Conservation (phyloP, 1,140 invertebrate species). For the Oscheius sp. region DNA sequence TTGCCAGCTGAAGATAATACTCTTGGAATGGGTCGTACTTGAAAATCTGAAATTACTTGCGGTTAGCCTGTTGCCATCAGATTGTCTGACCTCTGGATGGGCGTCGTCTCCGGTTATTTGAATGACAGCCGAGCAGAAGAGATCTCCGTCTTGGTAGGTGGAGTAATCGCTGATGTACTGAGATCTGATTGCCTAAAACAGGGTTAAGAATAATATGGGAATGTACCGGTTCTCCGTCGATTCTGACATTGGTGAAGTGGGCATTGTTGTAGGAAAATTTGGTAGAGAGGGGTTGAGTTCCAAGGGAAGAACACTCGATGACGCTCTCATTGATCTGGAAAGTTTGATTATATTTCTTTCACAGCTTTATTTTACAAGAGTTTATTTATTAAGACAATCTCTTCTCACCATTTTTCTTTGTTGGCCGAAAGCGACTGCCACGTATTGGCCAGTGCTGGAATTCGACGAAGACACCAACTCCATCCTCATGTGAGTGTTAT, state of each 20-base stretch:
- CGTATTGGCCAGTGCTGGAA: neutral
- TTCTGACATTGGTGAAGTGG: neutral
- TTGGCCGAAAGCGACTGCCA: neutral
- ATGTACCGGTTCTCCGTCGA: neutral
- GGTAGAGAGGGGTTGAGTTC: neutral
- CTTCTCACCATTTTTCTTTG: neutral
- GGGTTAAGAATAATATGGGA: too few species aligned
- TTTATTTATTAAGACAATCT: too few species aligned
- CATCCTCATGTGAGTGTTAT: neutral
- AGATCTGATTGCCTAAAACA: neutral
- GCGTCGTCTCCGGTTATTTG: neutral
- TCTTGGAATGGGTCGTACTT: neutral
- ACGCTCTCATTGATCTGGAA: neutral
- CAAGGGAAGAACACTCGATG: neutral
- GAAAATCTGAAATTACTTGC: neutral
- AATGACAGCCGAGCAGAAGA: neutral
- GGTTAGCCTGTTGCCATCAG: neutral
- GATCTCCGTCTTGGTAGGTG: neutral
- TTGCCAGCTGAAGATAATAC: neutral
- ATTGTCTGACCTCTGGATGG: neutral
- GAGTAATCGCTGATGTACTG: neutral
- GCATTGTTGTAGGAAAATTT: conserved; percentile 1
- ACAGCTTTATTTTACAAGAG: too few species aligned
- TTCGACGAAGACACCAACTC: neutral
- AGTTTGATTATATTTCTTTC: neutral